Base-by-base conservation (phyloP, 2,113 vertebrate species). In the Mus spicilegus region DNA sequence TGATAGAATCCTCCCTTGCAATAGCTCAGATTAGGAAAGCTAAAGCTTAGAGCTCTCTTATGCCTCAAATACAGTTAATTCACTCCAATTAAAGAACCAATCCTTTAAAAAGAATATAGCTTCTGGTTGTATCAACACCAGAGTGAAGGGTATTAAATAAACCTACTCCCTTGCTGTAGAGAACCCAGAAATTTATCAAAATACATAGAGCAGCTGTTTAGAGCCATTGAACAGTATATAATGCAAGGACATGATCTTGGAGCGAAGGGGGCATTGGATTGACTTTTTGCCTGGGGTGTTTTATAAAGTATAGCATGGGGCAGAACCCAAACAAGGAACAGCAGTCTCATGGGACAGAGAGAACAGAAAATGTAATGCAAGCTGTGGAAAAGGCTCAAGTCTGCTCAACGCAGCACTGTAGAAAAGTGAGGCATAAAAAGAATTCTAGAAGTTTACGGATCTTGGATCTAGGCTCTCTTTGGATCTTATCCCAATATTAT, bases 1-100 rank as follows among this genome's bases (percentile, higher is more conserved):
- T 12, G 56, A 95, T 95, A 97, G 94, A 97, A 92, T 95, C 92
- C 77, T 84, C 89, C 69, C 82, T 97, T 95, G 89, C 96, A 97
- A 96, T 90, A 97, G 89, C 65, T 95, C 94, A 72, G 63, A 90
- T n/a, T 89, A 93, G 87, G 84, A 95, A 97, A 96, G 87, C 94
- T 90, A 95, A 85, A 87, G 56, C 75, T 80, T 93, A 91, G 94
- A 93, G 69, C 91, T 94, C n/a, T 84, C 22, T 80, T 89, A 75
- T 91, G 70, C 65, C 39, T 82, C 65, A 51, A 93, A 93, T 84
- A 82, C 95, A 95, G 94, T 95, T 82, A 96, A 89, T 80, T 77
- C 24, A 77, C 33, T 92, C n/a, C 96, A 92, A 90, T 76, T 91
- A 96, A 96, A 95, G 85, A 95, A 85, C 46, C 36, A 80, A 4